These are phyloP conservation scores for Etheostoma perlongum DNA, from an alignment of 2,797 vertebrate genomes.

Conservation along the genomic window DNA sequence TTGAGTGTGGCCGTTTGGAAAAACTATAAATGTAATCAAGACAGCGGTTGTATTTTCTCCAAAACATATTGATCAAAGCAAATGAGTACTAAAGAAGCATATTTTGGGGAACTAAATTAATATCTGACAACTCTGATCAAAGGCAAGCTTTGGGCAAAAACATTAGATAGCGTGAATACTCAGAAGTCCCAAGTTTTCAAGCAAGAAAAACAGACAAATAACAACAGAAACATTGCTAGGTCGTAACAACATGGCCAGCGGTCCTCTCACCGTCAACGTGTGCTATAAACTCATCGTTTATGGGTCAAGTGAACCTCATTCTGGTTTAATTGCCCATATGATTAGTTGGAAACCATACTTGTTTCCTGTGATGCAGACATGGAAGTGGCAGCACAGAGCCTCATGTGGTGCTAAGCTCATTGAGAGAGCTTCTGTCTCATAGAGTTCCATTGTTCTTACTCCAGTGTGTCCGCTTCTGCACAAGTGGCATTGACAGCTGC, in stretches of 20 bases:
- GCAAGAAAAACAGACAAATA: constrained; percentile 16
- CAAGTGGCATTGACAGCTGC: constrained; percentile 81
- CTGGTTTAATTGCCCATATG: constrained; percentile 83
- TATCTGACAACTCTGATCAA: not conserved
- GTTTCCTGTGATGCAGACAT: constrained; percentile 59
- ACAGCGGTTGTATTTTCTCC: not conserved
- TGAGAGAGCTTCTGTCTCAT: constrained; percentile 65
- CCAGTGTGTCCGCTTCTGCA: constrained; percentile 56
- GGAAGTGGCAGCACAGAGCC: constrained; percentile 60
- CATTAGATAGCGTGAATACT: not conserved
- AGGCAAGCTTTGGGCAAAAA: not conserved
- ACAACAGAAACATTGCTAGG: constrained; percentile 11
- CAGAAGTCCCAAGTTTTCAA: constrained; percentile 5
- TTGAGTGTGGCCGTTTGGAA: too few species aligned
- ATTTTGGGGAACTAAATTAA: not conserved
- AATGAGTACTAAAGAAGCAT: not conserved
- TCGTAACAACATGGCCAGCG: constrained; percentile 4
- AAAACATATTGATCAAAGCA: not conserved
- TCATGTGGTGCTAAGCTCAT: constrained; percentile 62
- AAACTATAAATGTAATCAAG: not conserved
- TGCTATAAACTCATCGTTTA: constrained; percentile 77
- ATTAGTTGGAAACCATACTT: constrained; percentile 76
- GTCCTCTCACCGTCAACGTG: constrained; percentile 17
- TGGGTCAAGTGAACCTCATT: constrained; percentile 80
- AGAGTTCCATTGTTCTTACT: constrained; percentile 74